Percentiles rank a stretch among this genome's conserved stretches.
phyloP scores from a whole-genome alignment of 2,888 invertebrate species.

The Muschampia plurimacula region DNA sequence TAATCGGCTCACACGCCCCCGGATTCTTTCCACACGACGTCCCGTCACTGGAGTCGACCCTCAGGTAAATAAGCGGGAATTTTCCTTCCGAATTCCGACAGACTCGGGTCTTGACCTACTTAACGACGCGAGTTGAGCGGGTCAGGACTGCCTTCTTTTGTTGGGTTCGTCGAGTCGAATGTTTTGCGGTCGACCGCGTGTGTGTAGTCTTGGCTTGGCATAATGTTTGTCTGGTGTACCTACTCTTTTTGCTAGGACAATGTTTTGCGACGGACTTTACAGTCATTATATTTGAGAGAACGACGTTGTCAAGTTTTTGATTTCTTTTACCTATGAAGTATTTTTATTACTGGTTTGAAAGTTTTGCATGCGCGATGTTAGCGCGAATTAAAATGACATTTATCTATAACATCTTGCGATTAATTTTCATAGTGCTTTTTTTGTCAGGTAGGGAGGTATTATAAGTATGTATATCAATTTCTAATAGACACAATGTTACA shows the following conservation, averaged over 20 bases:
- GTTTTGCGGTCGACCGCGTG: conserved; percentile 25
- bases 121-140: conserved; percentile 64
- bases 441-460: too few species aligned
- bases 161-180: conserved; percentile 35
- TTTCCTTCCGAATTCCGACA: conserved; percentile 55
- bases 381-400: too few species aligned
- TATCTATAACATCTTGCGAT: too few species aligned
- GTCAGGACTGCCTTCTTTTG: conserved; percentile 57
- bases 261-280: too few species aligned
- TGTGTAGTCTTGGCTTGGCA: not conserved
- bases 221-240: not conserved
- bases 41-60: conserved; percentile 40
- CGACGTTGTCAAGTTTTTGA: too few species aligned
- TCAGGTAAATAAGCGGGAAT: conserved; percentile 55
- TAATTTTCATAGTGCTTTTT: too few species aligned
- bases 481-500: too few species aligned
- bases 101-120: conserved; percentile 68
- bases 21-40: conserved; percentile 38
- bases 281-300: too few species aligned
- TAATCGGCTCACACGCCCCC: conserved; percentile 20
- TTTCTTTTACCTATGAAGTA: too few species aligned
- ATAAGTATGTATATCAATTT: too few species aligned
- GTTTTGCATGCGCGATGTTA: too few species aligned
- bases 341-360: too few species aligned
- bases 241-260: not conserved